Conservation (phyloP, 2,113 vertebrate genomes). For the Suncus etruscus region DNA sequence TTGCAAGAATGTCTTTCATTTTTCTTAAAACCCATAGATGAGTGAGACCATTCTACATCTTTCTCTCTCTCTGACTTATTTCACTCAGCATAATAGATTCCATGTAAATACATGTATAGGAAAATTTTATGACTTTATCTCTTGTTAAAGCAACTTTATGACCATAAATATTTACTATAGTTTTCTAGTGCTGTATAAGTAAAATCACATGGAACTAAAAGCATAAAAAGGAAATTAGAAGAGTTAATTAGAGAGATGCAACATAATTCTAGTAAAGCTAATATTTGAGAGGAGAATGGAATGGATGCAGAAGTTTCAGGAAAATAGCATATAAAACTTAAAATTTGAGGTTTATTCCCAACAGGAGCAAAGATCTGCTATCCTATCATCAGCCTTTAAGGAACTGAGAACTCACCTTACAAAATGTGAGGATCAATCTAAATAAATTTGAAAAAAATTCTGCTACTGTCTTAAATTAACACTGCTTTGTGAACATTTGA, state of each 20-base stretch:
- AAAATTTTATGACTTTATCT: too few relatives aligned
- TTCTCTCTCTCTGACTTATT: too few relatives aligned
- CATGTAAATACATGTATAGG: too few relatives aligned
- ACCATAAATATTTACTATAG: too few relatives aligned
- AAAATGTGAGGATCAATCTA: background rate
- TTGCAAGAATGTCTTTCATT: too few relatives aligned
- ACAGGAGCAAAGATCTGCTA: background rate
- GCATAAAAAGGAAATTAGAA: background rate
- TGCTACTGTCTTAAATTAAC: too few relatives aligned
- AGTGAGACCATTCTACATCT: too few relatives aligned
- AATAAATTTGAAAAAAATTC: background rate
- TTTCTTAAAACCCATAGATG: too few relatives aligned
- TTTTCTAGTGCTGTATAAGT: background rate
- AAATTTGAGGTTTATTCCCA: background rate
- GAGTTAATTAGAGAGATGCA: background rate
- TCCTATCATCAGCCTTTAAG: too few relatives aligned
- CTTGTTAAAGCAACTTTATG: too few relatives aligned
- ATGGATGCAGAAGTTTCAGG: background rate
- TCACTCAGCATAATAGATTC: too few relatives aligned
- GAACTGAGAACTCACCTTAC: background rate
- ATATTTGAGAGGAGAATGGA: background rate
- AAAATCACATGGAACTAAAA: background rate
- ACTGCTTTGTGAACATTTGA: too few relatives aligned
- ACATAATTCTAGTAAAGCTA: background rate
- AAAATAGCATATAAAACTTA: background rate